Evolutionary conservation across 2,888 invertebrate genomes (phyloP).

Genomic region (Opisthograptis luteolata): DNA sequence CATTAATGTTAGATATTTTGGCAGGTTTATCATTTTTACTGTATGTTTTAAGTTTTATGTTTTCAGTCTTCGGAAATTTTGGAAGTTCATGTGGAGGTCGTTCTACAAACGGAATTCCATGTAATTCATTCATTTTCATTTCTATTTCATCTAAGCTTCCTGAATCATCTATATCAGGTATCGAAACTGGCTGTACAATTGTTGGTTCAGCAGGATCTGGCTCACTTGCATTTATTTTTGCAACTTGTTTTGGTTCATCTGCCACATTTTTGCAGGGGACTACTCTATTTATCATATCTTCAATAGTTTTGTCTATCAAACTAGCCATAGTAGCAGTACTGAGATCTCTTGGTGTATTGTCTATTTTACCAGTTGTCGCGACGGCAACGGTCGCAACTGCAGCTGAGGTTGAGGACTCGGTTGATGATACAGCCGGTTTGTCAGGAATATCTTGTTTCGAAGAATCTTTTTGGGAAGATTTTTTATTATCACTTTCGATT

Average conservation of each 20-base stretch:
- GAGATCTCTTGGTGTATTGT: conserved; percentile 51
- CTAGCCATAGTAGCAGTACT: conserved; percentile 58
- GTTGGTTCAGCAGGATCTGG: conserved; percentile 34
- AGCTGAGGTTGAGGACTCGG: conserved; percentile 21
- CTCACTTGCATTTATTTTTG: conserved; percentile 29
- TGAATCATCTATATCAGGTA: conserved; percentile 25
- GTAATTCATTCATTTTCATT: conserved; percentile 78
- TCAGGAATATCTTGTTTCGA: conserved; percentile 14
- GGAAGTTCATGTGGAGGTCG: conserved; percentile 66
- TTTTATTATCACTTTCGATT: conserved; percentile 37
- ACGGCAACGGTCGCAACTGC: conserved; percentile 11
- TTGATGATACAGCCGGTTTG: conserved; percentile 17
- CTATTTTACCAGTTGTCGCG: conserved; percentile 10
- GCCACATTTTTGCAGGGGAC: conserved; percentile 49
- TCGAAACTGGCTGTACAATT: conserved; percentile 40
- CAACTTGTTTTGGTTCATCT: conserved; percentile 47
- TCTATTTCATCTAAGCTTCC: conserved; percentile 68
- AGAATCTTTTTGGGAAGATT: conserved; percentile 7
- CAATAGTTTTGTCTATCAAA: conserved; percentile 75
- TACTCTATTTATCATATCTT: conserved; percentile 69
- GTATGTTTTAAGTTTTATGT: conserved; percentile 46
- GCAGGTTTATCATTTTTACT: conserved; percentile 48
- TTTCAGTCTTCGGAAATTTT: conserved; percentile 45
- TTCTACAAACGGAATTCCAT: conserved; percentile 73
- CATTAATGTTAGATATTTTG: conserved; percentile 56